Evolutionary conservation across 2,888 invertebrate species (phyloP).

Genomic region (Nomada hirtipes): DNA sequence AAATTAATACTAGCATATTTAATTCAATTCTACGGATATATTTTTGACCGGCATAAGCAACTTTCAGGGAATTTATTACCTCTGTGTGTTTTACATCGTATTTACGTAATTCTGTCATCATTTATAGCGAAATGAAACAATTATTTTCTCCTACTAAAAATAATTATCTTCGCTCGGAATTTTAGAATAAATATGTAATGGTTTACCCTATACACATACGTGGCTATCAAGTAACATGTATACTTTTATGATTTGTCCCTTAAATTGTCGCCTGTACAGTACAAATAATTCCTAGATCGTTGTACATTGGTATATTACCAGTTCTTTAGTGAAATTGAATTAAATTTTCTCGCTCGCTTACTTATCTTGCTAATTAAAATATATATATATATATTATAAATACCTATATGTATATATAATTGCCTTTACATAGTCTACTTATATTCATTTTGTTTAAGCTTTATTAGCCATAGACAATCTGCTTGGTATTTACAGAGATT

Average conservation of each 20-base stretch:
- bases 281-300: constrained; percentile 81
- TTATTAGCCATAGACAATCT: constrained; percentile 71
- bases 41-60: constrained; percentile 4
- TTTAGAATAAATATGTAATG: constrained; percentile 28
- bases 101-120: background rate
- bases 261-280: constrained; percentile 75
- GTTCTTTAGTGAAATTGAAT: constrained; percentile 73
- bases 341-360: constrained; percentile 67
- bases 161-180: constrained; percentile 27
- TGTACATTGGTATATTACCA: constrained; percentile 81
- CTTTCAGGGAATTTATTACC: constrained; percentile 3
- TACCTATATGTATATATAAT: constrained; percentile 53
- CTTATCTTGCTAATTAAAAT: constrained; percentile 75
- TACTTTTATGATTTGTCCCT: constrained; percentile 75
- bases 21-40: background rate
- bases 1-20: constrained; percentile 1
- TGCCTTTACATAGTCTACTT: constrained; percentile 66
- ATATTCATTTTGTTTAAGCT: constrained; percentile 69
- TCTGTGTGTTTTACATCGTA: background rate
- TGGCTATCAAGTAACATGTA: constrained; percentile 76
- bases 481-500: constrained; percentile 81
- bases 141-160: constrained; percentile 15
- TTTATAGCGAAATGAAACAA: constrained; percentile 8
- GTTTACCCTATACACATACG: constrained; percentile 71
- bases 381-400: constrained; percentile 51